Evolutionary conservation across 1,140 invertebrate species (phyloP).

Genomic region (Hydropsyche tenuis): DNA sequence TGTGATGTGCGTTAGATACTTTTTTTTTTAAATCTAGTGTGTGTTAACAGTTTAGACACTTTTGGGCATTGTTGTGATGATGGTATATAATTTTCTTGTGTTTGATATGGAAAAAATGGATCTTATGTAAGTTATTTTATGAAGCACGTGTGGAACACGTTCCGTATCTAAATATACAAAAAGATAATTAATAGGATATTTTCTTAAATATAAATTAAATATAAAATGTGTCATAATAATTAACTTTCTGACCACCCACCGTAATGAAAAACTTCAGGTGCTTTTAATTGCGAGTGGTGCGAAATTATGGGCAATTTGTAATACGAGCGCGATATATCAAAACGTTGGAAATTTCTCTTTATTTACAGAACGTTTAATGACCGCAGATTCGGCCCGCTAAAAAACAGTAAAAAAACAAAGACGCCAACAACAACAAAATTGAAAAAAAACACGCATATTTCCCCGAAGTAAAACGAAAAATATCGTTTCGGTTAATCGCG

Average conservation of each 20-base stretch:
- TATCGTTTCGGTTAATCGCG: neutral
- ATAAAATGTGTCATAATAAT: constrained; percentile 42
- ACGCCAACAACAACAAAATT: too few relatives aligned
- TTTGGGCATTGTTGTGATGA: too few relatives aligned
- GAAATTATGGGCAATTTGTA: constrained; percentile 19
- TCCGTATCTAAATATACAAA: constrained; percentile 3
- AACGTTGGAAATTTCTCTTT: too few relatives aligned
- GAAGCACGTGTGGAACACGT: constrained; percentile 28
- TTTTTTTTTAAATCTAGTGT: neutral
- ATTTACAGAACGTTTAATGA: too few relatives aligned
- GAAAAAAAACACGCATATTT: too few relatives aligned
- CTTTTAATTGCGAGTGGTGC: constrained; percentile 30
- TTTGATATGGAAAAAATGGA: neutral
- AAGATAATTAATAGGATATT: too few relatives aligned
- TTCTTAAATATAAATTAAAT: constrained; percentile 27
- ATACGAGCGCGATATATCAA: neutral
- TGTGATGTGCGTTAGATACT: constrained; percentile 37
- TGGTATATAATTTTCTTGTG: too few relatives aligned
- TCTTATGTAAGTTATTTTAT: neutral
- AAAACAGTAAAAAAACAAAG: too few relatives aligned
- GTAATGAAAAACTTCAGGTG: constrained; percentile 32
- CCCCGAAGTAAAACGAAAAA: too few relatives aligned
- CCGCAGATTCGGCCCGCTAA: too few relatives aligned
- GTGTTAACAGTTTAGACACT: constrained; percentile 4
- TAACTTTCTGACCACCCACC: constrained; percentile 41